Percentiles rank a stretch among this genome's conserved stretches.
These are phyloP conservation scores for Protula sp. DNA, from an alignment of 2,888 invertebrate genomes.

Conservation along the genomic window DNA sequence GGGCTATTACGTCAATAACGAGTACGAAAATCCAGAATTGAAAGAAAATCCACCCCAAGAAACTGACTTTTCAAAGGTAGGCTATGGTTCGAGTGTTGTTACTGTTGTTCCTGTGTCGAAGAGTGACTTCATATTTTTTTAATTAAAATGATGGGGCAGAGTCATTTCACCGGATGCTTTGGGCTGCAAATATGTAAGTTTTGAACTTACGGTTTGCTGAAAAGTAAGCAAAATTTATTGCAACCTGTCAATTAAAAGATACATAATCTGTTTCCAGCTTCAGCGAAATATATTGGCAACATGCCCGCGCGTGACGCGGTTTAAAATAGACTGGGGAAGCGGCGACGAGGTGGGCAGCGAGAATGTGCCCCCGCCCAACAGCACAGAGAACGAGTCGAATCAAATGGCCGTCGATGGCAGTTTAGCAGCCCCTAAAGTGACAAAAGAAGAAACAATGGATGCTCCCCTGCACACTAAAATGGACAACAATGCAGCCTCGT, in stretches of 20 bases:
- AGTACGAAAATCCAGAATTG: constrained; percentile 89
- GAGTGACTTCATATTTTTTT: too few relatives aligned
- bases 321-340: constrained; percentile 91
- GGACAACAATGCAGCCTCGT: too few relatives aligned
- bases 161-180: too few relatives aligned
- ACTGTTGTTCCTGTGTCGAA: too few relatives aligned
- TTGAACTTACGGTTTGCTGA: too few relatives aligned
- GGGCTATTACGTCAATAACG: constrained; percentile 98
- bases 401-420: constrained; percentile 15
- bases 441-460: too few relatives aligned
- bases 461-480: too few relatives aligned
- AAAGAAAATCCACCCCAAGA: constrained; percentile 89
- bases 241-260: too few relatives aligned
- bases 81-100: constrained; percentile 4
- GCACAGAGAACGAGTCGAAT: constrained; percentile 20
- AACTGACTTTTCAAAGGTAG: constrained; percentile 88
- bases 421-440: too few relatives aligned
- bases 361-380: constrained; percentile 16
- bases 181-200: too few relatives aligned
- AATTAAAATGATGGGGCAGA: too few relatives aligned
- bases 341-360: constrained; percentile 10
- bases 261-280: constrained; percentile 55
- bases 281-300: constrained; percentile 77
- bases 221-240: too few relatives aligned
- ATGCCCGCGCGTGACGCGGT: constrained; percentile 89